These are phyloP conservation scores for Solen grandis DNA, from an alignment of 1,140 invertebrate genomes.

Conservation along the genomic window DNA sequence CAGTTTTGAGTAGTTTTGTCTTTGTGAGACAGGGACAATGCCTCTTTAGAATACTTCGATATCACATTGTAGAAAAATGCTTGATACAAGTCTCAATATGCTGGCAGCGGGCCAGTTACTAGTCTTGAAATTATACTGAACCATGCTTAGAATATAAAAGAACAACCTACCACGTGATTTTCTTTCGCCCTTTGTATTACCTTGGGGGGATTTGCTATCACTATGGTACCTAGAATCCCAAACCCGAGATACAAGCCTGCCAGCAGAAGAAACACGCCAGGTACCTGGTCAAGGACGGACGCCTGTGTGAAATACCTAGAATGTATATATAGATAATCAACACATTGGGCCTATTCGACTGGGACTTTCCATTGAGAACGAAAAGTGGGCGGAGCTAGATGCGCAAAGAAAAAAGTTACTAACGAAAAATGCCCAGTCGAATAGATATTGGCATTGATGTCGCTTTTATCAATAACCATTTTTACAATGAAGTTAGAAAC, in stretches of 20 bases:
- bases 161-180: not conserved
- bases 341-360: no score
- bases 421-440: no score
- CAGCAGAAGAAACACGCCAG: conserved; percentile 8
- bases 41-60: not conserved
- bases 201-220: not conserved
- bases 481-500: not conserved
- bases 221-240: not conserved
- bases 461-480: no score
- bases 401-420: no score
- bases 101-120: not conserved
- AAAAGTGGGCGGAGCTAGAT: no score
- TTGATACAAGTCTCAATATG: not conserved
- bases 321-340: no score
- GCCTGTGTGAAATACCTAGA: conserved; percentile 30
- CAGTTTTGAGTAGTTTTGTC: no score
- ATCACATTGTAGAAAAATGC: not conserved
- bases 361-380: no score
- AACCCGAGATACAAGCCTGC: not conserved
- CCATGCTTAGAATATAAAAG: not conserved
- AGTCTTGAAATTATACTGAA: not conserved
- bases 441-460: no score
- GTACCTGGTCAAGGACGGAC: conserved; percentile 21
- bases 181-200: not conserved
- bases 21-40: not conserved